A percentile compares a stretch with the other conserved stretches of the same genome.
phyloP scores from a whole-genome alignment of 2,888 invertebrate species.

The Dolomedes plantarius region DNA sequence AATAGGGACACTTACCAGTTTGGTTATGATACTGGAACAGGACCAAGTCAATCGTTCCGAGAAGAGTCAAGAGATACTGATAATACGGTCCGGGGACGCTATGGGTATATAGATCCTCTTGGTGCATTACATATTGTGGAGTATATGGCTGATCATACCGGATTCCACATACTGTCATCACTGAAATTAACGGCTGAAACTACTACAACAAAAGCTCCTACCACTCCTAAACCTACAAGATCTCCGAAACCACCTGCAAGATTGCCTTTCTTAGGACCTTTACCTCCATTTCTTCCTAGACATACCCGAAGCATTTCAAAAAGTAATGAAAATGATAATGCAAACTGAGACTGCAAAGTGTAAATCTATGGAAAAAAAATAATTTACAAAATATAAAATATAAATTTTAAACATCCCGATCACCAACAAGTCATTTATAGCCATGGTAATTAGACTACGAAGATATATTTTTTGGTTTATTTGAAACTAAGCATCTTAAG shows the following conservation, averaged over 20 bases:
- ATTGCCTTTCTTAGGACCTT: conserved; percentile 68
- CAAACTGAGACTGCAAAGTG: no score
- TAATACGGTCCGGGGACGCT: conserved; percentile 65
- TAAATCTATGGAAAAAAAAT: no score
- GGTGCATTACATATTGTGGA: conserved; percentile 66
- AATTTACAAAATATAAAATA: no score
- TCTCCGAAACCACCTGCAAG: background rate
- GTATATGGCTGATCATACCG: conserved; percentile 68
- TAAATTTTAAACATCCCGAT: no score
- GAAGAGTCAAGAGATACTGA: conserved; percentile 64
- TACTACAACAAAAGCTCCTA: conserved; percentile 10
- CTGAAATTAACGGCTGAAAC: conserved; percentile 51
- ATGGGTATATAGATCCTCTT: conserved; percentile 66
- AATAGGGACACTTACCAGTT: conserved; percentile 62
- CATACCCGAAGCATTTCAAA: background rate
- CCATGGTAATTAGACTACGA: no score
- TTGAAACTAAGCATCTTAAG: no score
- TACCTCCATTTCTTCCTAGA: conserved; percentile 69
- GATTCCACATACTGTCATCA: conserved; percentile 58
- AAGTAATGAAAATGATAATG: background rate
- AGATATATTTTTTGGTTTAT: no score
- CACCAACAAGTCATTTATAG: no score
- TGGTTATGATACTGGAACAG: conserved; percentile 71
- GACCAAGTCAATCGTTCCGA: conserved; percentile 70
- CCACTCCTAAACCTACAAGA: conserved; percentile 29